Base-by-base conservation (phyloP, 2,113 vertebrate species). In the Hassar affinis region DNA sequence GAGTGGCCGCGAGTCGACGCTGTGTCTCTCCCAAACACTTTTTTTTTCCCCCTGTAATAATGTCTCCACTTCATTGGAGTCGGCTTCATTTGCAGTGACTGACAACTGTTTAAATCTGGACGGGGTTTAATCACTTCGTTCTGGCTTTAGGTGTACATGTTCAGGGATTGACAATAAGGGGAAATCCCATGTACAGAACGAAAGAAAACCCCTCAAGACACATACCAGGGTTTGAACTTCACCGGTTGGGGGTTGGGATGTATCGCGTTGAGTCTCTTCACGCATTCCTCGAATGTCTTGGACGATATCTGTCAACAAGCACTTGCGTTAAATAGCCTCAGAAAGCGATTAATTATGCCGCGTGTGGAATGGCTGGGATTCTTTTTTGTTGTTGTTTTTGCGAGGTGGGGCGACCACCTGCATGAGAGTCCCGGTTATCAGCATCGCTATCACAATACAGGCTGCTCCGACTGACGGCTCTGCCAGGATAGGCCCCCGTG, bases 311-410 rank as follows among this genome's bases (percentile, higher is more conserved):
- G 91, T 94, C 92, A 94, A 86, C 90, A 25, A 88, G 89, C 90
- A 90, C 91, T 94, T 92, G 86, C 2, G 68, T 88, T 92, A 91
- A 93, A 90, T 87, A 90, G 69, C 89, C 14, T 86, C 90, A 89
- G 90, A 92, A 92, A 91, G 86, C 90, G 89, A 92, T 94, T 92
- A 92, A 93, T 94, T 93, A 93, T 93, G 90, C 90, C 86, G 64
- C 77, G 72, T 88, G 89, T 89, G 89, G 91, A 92, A 93, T 89
- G 81, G 87, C 89, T 89, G 90, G 88, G 89, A 91, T 94, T 90
- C 89, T 88, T 49, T 49, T 17, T 30, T 74, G 49, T 18, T 51
- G 0, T 49, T 47, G 2, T 1, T 78, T 68, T 64, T 84, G 79
- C 86, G 82, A 88, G 84, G 61, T 85, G 83, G 45, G 88, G 88